These are phyloP conservation scores for Malacoctenus gilli DNA, from an alignment of 2,797 vertebrate species.

Conservation along the genomic window DNA sequence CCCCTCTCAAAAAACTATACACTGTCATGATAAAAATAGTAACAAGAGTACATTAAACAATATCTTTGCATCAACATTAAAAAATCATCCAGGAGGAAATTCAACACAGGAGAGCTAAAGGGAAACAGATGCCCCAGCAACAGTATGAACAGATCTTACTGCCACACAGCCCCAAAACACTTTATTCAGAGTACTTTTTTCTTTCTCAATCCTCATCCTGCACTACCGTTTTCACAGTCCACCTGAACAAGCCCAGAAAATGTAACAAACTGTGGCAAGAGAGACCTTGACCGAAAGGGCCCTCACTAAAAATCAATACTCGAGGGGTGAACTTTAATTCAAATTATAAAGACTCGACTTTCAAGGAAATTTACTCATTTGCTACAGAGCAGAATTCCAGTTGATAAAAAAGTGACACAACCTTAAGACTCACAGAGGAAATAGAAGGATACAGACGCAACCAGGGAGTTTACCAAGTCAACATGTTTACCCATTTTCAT, in stretches of 20 bases:
- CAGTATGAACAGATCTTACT: background rate
- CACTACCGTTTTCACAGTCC: background rate
- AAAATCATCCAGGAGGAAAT: constrained; percentile 12
- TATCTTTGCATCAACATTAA: too few relatives aligned
- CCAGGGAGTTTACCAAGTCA: too few relatives aligned
- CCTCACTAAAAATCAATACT: constrained; percentile 3
- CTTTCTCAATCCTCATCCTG: constrained; percentile 6
- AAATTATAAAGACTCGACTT: constrained; percentile 1
- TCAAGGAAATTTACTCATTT: too few relatives aligned
- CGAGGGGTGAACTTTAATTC: constrained; percentile 1
- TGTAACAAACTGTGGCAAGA: background rate
- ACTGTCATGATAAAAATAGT: too few relatives aligned
- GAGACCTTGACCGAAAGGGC: background rate
- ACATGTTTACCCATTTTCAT: too few relatives aligned
- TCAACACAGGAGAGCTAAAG: constrained; percentile 2
- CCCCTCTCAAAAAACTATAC: too few relatives aligned
- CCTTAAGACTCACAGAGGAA: too few relatives aligned
- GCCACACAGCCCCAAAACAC: background rate
- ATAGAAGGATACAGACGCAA: too few relatives aligned
- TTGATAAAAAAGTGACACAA: too few relatives aligned
- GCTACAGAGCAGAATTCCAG: too few relatives aligned
- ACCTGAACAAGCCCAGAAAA: constrained; percentile 17
- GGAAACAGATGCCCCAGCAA: background rate
- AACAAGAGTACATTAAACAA: too few relatives aligned
- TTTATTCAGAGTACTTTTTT: constrained; percentile 13